A percentile compares a stretch with the other conserved stretches of the same genome.
Evolutionary conservation across 2,888 invertebrate genomes (phyloP).

Genomic region (Pantelozetes paolii): DNA sequence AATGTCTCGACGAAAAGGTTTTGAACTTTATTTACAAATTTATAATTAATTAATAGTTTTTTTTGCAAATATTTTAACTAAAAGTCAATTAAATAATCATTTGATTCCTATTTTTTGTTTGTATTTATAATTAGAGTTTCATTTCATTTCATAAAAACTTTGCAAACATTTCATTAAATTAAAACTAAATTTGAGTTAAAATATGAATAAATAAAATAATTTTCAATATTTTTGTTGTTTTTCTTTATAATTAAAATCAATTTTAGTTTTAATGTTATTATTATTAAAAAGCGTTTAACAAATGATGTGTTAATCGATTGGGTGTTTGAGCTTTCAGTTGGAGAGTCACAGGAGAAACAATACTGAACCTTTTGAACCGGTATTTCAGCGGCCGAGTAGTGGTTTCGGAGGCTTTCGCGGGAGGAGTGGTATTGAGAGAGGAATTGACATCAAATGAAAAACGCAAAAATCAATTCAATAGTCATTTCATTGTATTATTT

Average conservation of each 20-base stretch:
- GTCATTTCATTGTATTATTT: not conserved
- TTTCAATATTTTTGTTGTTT: not conserved
- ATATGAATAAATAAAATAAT: not conserved
- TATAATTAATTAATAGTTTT: not conserved
- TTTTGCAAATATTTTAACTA: not conserved
- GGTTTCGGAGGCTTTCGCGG: not conserved
- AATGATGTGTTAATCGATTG: conserved; percentile 2
- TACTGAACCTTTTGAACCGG: not conserved
- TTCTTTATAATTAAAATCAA: not conserved
- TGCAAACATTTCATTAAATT: no score
- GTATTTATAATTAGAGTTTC: no score
- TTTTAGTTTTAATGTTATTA: not conserved
- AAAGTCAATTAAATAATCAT: no score
- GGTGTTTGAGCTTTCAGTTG: not conserved
- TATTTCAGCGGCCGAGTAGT: conserved; percentile 7
- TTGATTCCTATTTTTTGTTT: no score
- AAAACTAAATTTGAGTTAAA: conserved; percentile 1
- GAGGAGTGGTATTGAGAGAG: not conserved
- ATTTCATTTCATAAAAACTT: no score
- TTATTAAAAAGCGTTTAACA: not conserved
- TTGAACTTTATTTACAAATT: conserved; percentile 9
- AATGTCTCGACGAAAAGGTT: not conserved
- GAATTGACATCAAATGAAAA: not conserved
- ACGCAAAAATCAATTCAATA: not conserved
- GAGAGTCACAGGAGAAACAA: not conserved